Base-by-base conservation (phyloP, 2,113 vertebrate genomes). In the Gymnocephalus cernua region DNA sequence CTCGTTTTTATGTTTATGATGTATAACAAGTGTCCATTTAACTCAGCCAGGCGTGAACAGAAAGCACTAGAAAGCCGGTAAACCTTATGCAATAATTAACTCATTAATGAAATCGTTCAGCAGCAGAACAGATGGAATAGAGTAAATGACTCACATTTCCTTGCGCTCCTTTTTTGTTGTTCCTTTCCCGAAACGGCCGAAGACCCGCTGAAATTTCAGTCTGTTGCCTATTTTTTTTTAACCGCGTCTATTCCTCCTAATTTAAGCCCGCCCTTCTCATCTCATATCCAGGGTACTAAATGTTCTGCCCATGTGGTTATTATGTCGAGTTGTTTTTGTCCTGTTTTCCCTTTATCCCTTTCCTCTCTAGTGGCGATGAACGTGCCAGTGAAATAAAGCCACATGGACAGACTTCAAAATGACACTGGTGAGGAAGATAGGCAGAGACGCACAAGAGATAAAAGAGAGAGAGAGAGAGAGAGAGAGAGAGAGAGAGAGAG, bases 231-330 rank as follows among this genome's bases (percentile, higher is more conserved):
- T 32, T 9, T 47, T 84, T 35, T 48, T n/a, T 25, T 7, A 74
- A 74, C 57, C 65, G 68, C 80, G 79, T 84, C 68, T 81, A 70
- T 79, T 80, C 61, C 76, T 63, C 80, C 79, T 59, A 61, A 75
- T 64, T 87, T 80, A 74, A 87, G 76, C 56, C 79, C 89, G 84
- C 83, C 86, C 87, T 82, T 86, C 85, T 86, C 72, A 62, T 73
- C 76, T 82, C 87, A 69, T 51, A 79, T 85, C 86, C 88, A 87
- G 90, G 91, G 93, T 89, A 95, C 94, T 93, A 85, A 92, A 93
- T 95, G 95, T 94, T 94, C 88, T 83, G 87, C 18, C 85, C 92
- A 90, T 89, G 89, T 83, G 87, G 50, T 81, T 65, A 41, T 57
- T 72, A 32, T 72, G 53, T 59, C 67, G 79, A 58, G 59, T 72